These are phyloP conservation scores for Lophochroa leadbeateri DNA, from an alignment of 2,113 vertebrate genomes.

Conservation along the genomic window DNA sequence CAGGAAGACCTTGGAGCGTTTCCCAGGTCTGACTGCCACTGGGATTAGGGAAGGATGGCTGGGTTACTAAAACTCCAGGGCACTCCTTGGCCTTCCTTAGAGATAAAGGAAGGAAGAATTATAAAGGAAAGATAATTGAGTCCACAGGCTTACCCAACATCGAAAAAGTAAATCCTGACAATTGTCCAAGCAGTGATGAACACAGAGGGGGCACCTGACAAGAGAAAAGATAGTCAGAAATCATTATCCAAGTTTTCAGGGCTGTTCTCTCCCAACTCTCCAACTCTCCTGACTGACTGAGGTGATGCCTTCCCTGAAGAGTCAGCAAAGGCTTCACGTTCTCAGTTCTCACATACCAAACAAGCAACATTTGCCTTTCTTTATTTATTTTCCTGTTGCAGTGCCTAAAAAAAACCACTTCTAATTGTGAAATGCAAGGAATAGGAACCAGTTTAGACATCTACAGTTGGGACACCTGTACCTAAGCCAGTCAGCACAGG, in stretches of 20 bases:
- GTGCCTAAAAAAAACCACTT: neutral
- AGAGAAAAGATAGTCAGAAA: neutral
- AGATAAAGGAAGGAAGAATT: neutral
- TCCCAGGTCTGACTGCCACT: neutral
- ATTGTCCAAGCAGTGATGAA: constrained; percentile 90
- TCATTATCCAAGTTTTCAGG: neutral
- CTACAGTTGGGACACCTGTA: neutral
- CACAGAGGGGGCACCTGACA: constrained; percentile 84
- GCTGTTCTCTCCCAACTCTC: fast-evolving
- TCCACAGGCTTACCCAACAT: constrained; percentile 82
- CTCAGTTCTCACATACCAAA: neutral
- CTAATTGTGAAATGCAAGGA: neutral
- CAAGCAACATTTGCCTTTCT: neutral
- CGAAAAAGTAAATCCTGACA: constrained; percentile 80
- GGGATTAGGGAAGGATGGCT: neutral
- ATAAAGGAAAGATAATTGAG: neutral
- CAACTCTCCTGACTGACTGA: neutral
- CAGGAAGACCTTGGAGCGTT: fast-evolving
- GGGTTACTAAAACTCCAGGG: neutral
- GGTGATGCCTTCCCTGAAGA: neutral
- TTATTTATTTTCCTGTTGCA: neutral
- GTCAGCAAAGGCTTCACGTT: neutral
- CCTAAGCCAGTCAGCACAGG: neutral
- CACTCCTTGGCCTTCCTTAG: neutral
- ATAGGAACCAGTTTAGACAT: neutral